A percentile compares a stretch with the other conserved stretches of the same genome.
phyloP scores from a whole-genome alignment of 1,140 invertebrate genomes.

The Gryllus bimaculatus region DNA sequence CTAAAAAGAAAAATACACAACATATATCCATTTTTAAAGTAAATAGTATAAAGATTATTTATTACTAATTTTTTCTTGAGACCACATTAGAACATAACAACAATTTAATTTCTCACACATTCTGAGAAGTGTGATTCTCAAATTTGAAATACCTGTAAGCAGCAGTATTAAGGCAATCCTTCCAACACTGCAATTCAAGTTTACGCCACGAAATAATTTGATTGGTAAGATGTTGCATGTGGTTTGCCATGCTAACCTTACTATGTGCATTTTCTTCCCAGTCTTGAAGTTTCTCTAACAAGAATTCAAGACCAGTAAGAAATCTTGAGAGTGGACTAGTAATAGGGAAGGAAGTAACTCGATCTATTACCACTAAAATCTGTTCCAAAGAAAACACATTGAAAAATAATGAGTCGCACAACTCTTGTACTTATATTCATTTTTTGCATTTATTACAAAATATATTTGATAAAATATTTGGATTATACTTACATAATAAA shows the following conservation, averaged over 20 bases:
- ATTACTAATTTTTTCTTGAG: background rate
- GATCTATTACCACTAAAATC: slow-evolving; percentile 57
- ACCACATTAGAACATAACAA: background rate
- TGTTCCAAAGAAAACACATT: slow-evolving; percentile 28
- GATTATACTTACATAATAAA: too few species aligned
- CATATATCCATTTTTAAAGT: background rate
- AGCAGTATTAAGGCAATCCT: slow-evolving; percentile 55
- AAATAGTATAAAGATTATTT: background rate
- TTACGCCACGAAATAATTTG: slow-evolving; percentile 87
- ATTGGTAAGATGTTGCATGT: slow-evolving; percentile 59
- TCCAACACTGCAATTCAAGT: slow-evolving; percentile 81
- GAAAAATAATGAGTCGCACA: too few species aligned
- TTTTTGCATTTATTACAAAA: too few species aligned
- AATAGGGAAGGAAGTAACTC: slow-evolving; percentile 70
- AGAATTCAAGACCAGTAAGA: slow-evolving; percentile 79
- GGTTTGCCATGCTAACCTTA: slow-evolving; percentile 66
- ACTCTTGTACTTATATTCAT: too few species aligned
- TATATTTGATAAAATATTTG: too few species aligned
- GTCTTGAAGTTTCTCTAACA: slow-evolving; percentile 72
- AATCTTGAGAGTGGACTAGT: slow-evolving; percentile 77
- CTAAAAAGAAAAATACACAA: slow-evolving; percentile 33
- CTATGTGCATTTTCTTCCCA: slow-evolving; percentile 89
- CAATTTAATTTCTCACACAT: background rate
- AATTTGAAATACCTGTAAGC: slow-evolving; percentile 24
- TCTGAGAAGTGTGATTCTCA: background rate